These are phyloP conservation scores for Hipposideros larvatus DNA, from an alignment of 2,797 vertebrate species.

Conservation along the genomic window DNA sequence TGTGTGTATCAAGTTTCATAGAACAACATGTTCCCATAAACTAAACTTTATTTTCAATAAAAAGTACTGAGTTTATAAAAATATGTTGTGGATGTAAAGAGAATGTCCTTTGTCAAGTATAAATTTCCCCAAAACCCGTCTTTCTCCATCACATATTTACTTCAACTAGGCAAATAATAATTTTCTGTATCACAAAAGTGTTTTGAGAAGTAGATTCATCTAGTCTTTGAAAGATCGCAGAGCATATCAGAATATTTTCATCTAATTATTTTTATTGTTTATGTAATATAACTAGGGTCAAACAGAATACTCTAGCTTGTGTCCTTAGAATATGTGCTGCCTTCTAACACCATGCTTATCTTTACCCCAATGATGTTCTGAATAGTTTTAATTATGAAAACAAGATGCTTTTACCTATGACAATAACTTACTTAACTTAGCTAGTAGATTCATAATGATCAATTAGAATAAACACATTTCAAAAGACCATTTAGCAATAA, in stretches of 20 bases:
- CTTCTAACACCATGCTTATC: not conserved
- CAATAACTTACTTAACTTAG: not conserved
- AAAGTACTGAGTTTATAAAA: not conserved
- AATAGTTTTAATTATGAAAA: conserved; percentile 60
- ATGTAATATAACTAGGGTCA: not conserved
- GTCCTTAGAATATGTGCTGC: not conserved
- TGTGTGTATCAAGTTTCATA: not conserved
- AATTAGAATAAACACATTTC: conserved; percentile 35
- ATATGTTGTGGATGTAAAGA: not conserved
- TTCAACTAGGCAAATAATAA: conserved; percentile 10
- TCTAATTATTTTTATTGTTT: not conserved
- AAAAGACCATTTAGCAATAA: not conserved
- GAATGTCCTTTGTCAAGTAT: not conserved
- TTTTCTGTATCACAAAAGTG: not conserved
- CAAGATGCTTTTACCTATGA: not conserved
- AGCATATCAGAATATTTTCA: conserved; percentile 27
- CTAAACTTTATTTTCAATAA: conserved; percentile 2
- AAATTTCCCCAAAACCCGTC: not conserved
- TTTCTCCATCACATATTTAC: not conserved
- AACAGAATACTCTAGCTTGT: not conserved
- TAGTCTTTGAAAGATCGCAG: not conserved
- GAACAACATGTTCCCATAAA: not conserved
- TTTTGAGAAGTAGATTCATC: conserved; percentile 17
- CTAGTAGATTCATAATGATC: not conserved
- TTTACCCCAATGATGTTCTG: not conserved